phyloP scores from a whole-genome alignment of 1,140 invertebrate species.

The Ostrea edulis region DNA sequence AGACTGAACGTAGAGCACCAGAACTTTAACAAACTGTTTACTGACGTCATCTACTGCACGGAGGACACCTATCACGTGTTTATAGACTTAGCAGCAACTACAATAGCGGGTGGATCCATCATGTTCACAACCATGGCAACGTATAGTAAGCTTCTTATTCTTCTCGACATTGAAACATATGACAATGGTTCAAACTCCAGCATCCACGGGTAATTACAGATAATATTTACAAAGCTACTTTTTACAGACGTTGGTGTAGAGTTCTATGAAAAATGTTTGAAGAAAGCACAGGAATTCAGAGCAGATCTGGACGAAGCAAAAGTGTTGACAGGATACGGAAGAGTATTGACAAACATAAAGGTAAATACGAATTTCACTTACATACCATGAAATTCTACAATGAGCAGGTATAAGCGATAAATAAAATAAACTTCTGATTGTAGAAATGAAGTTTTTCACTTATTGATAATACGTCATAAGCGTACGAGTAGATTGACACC shows the following conservation, averaged over 20 bases:
- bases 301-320: slow-evolving; percentile 22
- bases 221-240: background rate
- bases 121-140: slow-evolving; percentile 51
- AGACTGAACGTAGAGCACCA: slow-evolving; percentile 26
- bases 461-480: background rate
- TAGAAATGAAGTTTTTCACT: no score
- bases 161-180: background rate
- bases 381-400: no score
- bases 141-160: background rate
- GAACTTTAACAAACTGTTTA: slow-evolving; percentile 41
- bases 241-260: slow-evolving; percentile 39
- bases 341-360: slow-evolving; percentile 32
- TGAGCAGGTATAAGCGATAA: no score
- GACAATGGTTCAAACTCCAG: no score
- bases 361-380: background rate
- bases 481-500: background rate
- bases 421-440: no score
- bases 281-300: background rate
- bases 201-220: no score
- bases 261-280: background rate
- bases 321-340: slow-evolving; percentile 11
- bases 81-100: slow-evolving; percentile 50
- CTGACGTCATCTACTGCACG: slow-evolving; percentile 46
- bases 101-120: slow-evolving; percentile 46
- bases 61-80: slow-evolving; percentile 43